These are phyloP conservation scores for Paradisaea rubra DNA, from an alignment of 2,113 vertebrate species.

Conservation along the genomic window DNA sequence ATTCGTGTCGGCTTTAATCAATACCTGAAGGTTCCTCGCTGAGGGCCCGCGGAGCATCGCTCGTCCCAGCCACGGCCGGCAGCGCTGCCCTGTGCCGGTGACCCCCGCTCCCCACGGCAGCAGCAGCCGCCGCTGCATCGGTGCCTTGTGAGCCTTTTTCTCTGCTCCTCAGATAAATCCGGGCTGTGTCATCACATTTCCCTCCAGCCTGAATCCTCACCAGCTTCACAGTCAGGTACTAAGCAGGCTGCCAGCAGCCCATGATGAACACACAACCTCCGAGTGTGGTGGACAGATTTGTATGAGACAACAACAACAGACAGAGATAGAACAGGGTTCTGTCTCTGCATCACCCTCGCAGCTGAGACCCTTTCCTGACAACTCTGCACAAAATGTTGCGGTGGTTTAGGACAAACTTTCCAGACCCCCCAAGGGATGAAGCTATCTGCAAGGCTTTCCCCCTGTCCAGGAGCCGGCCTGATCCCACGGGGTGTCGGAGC, in stretches of 20 bases:
- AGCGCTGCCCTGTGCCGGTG: rapidly evolving
- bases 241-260: background rate
- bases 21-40: rapidly evolving
- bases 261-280: rapidly evolving
- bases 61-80: rapidly evolving
- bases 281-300: background rate
- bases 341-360: rapidly evolving
- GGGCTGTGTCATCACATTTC: background rate
- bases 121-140: background rate
- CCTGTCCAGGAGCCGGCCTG: rapidly evolving
- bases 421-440: rapidly evolving
- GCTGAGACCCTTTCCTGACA: background rate
- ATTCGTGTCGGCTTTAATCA: rapidly evolving
- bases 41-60: rapidly evolving
- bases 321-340: no score
- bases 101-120: rapidly evolving
- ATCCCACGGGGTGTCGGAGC: rapidly evolving
- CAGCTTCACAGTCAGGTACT: rapidly evolving
- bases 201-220: background rate
- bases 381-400: rapidly evolving
- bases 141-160: background rate
- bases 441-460: background rate
- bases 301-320: background rate
- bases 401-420: background rate
- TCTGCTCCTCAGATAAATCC: background rate